Evolutionary conservation across 1,140 invertebrate species (phyloP).

Genomic region (Oscheius sp.): DNA sequence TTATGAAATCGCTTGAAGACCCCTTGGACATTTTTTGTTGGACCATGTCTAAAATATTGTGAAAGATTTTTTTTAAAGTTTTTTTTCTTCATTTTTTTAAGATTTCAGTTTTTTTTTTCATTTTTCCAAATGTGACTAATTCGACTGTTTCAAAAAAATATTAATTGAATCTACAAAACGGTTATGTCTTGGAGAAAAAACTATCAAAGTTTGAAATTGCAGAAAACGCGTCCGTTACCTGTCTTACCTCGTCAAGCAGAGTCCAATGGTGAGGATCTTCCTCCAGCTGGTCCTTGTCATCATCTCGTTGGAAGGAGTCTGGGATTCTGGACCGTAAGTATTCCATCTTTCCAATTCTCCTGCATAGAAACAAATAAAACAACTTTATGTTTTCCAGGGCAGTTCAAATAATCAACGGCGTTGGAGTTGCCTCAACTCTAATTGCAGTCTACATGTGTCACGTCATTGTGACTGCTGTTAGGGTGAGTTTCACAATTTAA

Average conservation of each 20-base stretch:
- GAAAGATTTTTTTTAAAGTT: no score
- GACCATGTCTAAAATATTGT: no score
- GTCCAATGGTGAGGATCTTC: constrained; percentile 5
- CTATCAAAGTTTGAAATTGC: not conserved
- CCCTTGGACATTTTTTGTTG: no score
- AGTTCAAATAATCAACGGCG: constrained; percentile 8
- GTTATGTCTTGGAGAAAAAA: no score
- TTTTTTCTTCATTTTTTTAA: no score
- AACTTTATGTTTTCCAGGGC: not conserved
- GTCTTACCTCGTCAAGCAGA: not conserved
- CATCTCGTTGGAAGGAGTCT: constrained; percentile 5
- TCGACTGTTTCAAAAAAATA: no score
- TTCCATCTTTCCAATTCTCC: not conserved
- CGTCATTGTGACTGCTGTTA: constrained; percentile 3
- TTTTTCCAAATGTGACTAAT: not conserved
- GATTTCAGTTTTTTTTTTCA: no score
- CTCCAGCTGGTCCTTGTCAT: constrained; percentile 19
- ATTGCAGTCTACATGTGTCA: constrained; percentile 3
- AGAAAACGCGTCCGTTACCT: constrained; percentile 7
- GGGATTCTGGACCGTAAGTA: constrained; percentile 10
- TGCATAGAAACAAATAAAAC: not conserved
- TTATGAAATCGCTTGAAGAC: no score
- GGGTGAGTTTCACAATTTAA: not conserved
- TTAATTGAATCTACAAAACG: no score
- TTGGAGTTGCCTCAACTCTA: constrained; percentile 9